Percentiles rank a stretch among this genome's conserved stretches.
These are phyloP conservation scores for Julus scandinavius DNA, from an alignment of 2,888 invertebrate genomes.

Conservation along the genomic window DNA sequence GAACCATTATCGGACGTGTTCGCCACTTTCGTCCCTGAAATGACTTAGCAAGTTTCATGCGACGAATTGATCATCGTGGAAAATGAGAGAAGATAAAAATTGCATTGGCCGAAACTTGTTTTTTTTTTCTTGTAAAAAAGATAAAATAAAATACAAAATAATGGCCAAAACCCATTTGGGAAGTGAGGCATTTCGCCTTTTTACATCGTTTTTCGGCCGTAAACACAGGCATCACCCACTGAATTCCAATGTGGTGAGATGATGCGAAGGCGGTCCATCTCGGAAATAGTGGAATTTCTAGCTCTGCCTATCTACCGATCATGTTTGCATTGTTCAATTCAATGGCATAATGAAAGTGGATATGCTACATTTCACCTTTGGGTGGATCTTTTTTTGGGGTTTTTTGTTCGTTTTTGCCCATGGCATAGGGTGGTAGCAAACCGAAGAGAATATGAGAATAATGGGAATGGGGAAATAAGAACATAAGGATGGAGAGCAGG, in stretches of 20 bases:
- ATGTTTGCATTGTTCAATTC: not conserved
- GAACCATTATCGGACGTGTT: not conserved
- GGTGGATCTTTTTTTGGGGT: not conserved
- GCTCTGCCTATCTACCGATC: not conserved
- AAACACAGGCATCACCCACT: not conserved
- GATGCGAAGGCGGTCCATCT: not conserved
- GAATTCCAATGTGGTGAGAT: not conserved
- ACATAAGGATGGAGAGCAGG: too few species aligned
- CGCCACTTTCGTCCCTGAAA: not conserved
- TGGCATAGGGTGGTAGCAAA: not conserved
- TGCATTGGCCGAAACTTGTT: not conserved
- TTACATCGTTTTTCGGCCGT: not conserved
- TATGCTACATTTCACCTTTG: not conserved
- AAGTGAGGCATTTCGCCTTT: not conserved
- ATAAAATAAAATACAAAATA: not conserved
- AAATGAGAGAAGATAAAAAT: not conserved
- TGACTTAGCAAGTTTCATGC: not conserved
- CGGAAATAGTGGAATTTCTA: not conserved
- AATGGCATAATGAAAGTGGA: not conserved
- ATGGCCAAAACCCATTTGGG: conserved; percentile 3
- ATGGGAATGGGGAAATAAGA: not conserved
- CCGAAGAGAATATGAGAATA: not conserved
- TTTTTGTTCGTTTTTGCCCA: too few species aligned
- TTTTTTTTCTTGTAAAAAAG: not conserved
- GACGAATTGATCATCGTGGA: not conserved